Conservation (phyloP, 2,888 invertebrate genomes). For the Holacanthella duospinosa region DNA sequence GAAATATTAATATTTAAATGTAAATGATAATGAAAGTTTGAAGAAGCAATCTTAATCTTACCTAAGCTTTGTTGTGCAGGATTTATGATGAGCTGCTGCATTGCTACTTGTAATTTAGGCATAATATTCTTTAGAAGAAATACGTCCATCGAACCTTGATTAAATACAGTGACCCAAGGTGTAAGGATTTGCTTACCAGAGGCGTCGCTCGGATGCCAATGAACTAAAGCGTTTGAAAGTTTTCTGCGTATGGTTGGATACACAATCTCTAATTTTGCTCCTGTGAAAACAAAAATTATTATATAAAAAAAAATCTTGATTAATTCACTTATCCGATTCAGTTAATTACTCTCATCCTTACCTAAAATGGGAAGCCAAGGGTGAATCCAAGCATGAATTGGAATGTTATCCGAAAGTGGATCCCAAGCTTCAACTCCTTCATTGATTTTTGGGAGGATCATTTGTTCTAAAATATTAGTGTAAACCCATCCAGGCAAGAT, state of each 20-base stretch:
- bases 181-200: constrained; percentile 83
- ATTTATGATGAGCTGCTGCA: constrained; percentile 57
- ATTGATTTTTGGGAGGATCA: constrained; percentile 59
- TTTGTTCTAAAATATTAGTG: constrained; percentile 67
- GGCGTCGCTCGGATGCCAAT: constrained; percentile 90
- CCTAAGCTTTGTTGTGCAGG: constrained; percentile 61
- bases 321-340: too few species aligned
- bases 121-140: constrained; percentile 77
- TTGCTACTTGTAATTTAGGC: constrained; percentile 66
- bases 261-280: constrained; percentile 51
- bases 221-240: constrained; percentile 72
- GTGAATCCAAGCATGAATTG: constrained; percentile 93
- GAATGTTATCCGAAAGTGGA: constrained; percentile 85
- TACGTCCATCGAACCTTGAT: constrained; percentile 62
- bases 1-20: constrained; percentile 32
- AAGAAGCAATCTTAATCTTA: constrained; percentile 37
- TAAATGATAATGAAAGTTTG: constrained; percentile 16
- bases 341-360: constrained; percentile 39
- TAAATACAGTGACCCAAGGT: constrained; percentile 77
- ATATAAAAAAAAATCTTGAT: background rate
- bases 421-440: constrained; percentile 83
- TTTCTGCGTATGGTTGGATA: constrained; percentile 88
- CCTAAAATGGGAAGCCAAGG: constrained; percentile 88
- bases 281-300: constrained; percentile 32
- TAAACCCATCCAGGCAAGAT: constrained; percentile 73